phyloP scores from a whole-genome alignment of 2,797 vertebrate species.

The Chaunax sp. region DNA sequence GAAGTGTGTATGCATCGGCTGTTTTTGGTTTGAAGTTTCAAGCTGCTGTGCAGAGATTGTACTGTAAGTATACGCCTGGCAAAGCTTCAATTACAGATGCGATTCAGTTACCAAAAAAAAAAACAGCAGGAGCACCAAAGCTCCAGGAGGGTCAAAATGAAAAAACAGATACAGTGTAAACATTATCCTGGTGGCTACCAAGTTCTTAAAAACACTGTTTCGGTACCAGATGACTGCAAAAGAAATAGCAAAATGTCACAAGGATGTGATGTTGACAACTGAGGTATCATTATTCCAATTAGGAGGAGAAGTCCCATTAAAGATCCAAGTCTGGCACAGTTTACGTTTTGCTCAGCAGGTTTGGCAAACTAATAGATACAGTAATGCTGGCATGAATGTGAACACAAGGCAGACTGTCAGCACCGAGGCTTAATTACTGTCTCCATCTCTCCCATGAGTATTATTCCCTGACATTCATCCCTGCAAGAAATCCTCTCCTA shows the following conservation, averaged over 20 bases:
- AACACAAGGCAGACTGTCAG: slow-evolving; percentile 68
- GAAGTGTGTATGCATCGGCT: slow-evolving; percentile 45
- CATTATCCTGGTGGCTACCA: neutral
- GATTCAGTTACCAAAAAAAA: slow-evolving; percentile 47
- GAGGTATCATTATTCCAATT: neutral
- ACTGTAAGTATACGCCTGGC: slow-evolving; percentile 37
- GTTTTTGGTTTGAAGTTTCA: slow-evolving; percentile 36
- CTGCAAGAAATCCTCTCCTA: slow-evolving; percentile 59
- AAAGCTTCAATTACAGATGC: slow-evolving; percentile 60
- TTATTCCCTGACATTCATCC: slow-evolving; percentile 71
- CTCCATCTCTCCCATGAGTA: slow-evolving; percentile 55
- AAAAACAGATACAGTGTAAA: neutral
- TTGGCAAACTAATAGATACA: slow-evolving; percentile 44
- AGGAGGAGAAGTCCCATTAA: slow-evolving; percentile 8
- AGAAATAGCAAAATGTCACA: neutral
- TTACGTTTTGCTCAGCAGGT: slow-evolving; percentile 34
- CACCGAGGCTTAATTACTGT: slow-evolving; percentile 77
- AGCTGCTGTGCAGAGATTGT: slow-evolving; percentile 33
- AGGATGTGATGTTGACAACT: neutral
- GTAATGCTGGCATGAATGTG: slow-evolving; percentile 63
- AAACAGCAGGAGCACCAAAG: slow-evolving; percentile 11
- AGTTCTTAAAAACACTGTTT: neutral
- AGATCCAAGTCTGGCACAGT: slow-evolving; percentile 18
- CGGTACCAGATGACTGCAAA: neutral
- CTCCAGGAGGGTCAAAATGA: slow-evolving; percentile 12